Base-by-base conservation (phyloP, 2,797 vertebrate genomes). In the Centropyge bicolor region DNA sequence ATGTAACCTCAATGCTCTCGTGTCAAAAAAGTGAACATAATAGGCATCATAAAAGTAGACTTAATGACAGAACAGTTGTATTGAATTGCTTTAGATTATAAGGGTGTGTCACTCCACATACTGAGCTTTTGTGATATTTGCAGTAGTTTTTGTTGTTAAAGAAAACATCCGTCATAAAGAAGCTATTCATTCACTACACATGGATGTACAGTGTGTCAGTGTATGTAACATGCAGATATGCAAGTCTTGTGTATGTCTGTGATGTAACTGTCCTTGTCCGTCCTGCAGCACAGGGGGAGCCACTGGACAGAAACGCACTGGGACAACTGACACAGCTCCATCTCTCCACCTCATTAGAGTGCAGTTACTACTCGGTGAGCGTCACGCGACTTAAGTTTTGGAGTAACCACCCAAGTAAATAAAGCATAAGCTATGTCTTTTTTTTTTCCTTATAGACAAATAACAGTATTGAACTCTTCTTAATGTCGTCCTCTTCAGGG, bases 321-420 rank as follows among this genome's bases (percentile, higher is more conserved):
- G 75, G 72, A 52, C 82, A 91, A 10, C 82, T 89, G 24, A 89
- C 87, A 12, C 87, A 88, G 83, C 83, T 91, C 46, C 79, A 88
- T 49, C 83, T 89, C 40, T 83, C 84, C 24, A 69, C 73, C 43
- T 64, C 76, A 54, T 57, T 89, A n/a, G 87, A 90, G 73, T 83
- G 87, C 67, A 67, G 19, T 5, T 19, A 70, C 64, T 89, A 88
- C 73, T n/a, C 24, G 79, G 88, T 86, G 14, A 82, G 81, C 12
- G 20, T 38, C 27, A 22, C 8, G 35, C 7, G 1, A 16, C 16
- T 10, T 0, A 10, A 0, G 3, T 48, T 66, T 57, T 6, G 13
- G 13, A 27, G 65, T 52, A 27, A 10, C 6, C 10, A n/a, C 3
- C 12, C 3, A n/a, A 6, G n/a, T 22, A 13, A 48, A 7, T 31